These are phyloP conservation scores for Gastrophryne carolinensis DNA, from an alignment of 2,797 vertebrate genomes.

Conservation along the genomic window DNA sequence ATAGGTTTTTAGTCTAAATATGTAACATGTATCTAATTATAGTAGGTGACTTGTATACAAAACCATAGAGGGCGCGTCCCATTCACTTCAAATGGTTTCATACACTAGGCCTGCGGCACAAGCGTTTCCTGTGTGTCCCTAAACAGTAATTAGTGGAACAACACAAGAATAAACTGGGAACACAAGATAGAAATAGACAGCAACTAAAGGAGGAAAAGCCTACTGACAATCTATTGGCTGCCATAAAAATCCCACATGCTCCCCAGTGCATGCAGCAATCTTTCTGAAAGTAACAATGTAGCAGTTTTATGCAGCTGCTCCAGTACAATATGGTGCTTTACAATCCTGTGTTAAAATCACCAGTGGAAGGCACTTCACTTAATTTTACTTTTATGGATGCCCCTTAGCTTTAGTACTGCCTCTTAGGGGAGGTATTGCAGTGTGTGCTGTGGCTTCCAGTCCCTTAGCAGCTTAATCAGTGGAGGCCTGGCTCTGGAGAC, in stretches of 20 bases:
- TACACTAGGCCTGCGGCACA: constrained; percentile 18
- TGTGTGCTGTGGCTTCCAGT: no score
- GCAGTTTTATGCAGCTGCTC: background rate
- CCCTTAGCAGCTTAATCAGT: no score
- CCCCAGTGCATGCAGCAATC: background rate
- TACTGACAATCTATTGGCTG: background rate
- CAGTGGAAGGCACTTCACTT: no score
- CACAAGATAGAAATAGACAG: constrained; percentile 19
- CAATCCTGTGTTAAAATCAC: no score
- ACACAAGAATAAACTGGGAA: constrained; percentile 30
- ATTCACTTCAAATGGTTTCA: background rate
- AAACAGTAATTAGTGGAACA: constrained; percentile 21
- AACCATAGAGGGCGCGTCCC: constrained; percentile 16
- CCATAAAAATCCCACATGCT: background rate
- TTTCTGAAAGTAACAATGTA: background rate
- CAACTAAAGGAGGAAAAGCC: background rate
- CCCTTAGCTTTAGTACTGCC: no score
- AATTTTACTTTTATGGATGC: no score
- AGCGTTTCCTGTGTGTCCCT: constrained; percentile 21
- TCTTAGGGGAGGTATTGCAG: no score
- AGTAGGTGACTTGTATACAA: constrained; percentile 14
- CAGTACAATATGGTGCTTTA: no score
- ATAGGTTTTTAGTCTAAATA: constrained; percentile 8
- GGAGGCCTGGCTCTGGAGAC: no score
- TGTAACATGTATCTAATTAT: constrained; percentile 19